These are phyloP conservation scores for Eidolon helvum DNA, from an alignment of 2,113 vertebrate genomes.

Conservation along the genomic window DNA sequence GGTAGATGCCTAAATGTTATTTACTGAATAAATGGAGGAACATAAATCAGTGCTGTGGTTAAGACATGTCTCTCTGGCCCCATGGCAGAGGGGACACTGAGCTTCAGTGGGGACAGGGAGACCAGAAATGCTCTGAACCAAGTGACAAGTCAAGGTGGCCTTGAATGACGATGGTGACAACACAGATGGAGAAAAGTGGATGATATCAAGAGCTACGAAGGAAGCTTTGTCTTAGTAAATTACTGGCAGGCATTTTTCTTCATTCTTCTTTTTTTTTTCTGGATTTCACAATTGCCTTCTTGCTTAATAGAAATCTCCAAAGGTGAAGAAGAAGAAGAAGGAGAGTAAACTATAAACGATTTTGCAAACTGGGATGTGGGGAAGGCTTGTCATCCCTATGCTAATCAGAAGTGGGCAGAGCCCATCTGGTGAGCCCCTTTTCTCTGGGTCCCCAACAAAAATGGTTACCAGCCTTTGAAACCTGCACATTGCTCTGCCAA, in stretches of 20 bases:
- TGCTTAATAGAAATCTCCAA: background rate
- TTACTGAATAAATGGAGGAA: background rate
- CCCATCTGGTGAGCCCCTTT: background rate
- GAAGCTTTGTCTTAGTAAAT: background rate
- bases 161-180: background rate
- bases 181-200: background rate
- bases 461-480: constrained; percentile 25
- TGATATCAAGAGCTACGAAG: background rate
- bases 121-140: background rate
- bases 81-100: background rate
- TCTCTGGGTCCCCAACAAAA: background rate
- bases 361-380: background rate
- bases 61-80: background rate
- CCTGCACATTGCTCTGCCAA: constrained; percentile 18
- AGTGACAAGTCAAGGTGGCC: background rate
- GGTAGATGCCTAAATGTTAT: background rate
- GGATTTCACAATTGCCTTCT: background rate
- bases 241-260: background rate
- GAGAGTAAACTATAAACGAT: background rate
- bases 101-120: background rate
- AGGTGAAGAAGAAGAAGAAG: background rate
- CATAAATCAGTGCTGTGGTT: background rate
- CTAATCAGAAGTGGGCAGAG: constrained; percentile 19
- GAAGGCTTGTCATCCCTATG: background rate
- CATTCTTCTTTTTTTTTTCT: background rate